Evolutionary conservation across 2,797 vertebrate species (phyloP).

Genomic region (Tympanoctomys barrerae): DNA sequence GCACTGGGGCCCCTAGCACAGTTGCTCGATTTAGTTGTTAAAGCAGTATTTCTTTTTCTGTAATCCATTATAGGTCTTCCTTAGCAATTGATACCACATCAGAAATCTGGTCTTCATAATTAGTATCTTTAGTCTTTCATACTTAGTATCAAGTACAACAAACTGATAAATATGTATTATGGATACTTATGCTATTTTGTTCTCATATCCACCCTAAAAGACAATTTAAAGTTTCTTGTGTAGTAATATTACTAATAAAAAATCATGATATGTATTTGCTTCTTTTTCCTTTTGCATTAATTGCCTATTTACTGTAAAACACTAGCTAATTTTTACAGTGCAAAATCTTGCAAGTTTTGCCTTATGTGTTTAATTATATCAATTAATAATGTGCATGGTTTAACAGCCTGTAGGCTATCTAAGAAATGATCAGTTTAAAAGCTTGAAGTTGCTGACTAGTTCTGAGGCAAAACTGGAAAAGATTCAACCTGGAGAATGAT

Average conservation of each 20-base stretch:
- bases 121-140: no score
- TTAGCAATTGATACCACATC: not conserved
- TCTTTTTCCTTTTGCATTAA: constrained; percentile 22
- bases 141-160: not conserved
- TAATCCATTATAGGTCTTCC: not conserved
- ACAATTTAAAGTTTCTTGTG: not conserved
- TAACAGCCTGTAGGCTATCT: constrained; percentile 64
- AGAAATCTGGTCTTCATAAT: not conserved
- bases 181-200: not conserved
- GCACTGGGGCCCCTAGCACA: rapidly evolving
- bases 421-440: constrained; percentile 56
- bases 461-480: constrained; percentile 60
- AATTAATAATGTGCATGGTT: constrained; percentile 82
- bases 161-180: not conserved
- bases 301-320: constrained; percentile 70
- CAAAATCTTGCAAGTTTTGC: constrained; percentile 79
- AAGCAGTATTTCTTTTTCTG: not conserved
- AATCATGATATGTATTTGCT: not conserved
- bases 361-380: constrained; percentile 75
- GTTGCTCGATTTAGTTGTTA: not conserved
- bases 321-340: constrained; percentile 77
- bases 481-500: constrained; percentile 26
- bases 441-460: constrained; percentile 27
- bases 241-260: not conserved
- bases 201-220: not conserved